Conservation (phyloP, 2,888 invertebrate species). For the Opisthograptis luteolata region DNA sequence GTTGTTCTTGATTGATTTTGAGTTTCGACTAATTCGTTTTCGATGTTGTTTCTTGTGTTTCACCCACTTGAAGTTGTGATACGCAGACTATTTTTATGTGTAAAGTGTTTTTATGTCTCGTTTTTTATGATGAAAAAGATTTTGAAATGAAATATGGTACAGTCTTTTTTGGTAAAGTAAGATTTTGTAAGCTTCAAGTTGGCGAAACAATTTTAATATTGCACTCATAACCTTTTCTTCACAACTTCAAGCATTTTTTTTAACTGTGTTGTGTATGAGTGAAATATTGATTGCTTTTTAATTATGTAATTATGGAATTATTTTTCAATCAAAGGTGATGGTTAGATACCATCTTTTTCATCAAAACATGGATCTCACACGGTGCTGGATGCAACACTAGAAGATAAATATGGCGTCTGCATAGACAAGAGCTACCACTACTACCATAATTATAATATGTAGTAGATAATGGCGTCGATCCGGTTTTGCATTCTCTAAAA, state of each 20-base stretch:
- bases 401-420: slow-evolving; percentile 52
- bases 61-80: slow-evolving; percentile 16
- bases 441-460: not conserved
- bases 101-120: too few relatives aligned
- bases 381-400: slow-evolving; percentile 53
- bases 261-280: slow-evolving; percentile 30
- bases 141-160: too few relatives aligned
- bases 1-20: slow-evolving; percentile 40
- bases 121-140: too few relatives aligned
- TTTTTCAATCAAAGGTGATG: slow-evolving; percentile 40
- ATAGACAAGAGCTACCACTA: not conserved
- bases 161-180: too few relatives aligned
- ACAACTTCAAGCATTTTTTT: slow-evolving; percentile 1
- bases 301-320: too few relatives aligned
- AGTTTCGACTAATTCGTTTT: slow-evolving; percentile 31
- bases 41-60: slow-evolving; percentile 31
- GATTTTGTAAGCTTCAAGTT: too few relatives aligned
- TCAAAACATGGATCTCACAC: slow-evolving; percentile 45
- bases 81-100: not conserved
- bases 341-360: slow-evolving; percentile 40
- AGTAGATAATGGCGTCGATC: too few relatives aligned
- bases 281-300: slow-evolving; percentile 36
- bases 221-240: slow-evolving; percentile 19
- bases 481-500: too few relatives aligned
- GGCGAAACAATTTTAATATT: slow-evolving; percentile 22